phyloP scores from a whole-genome alignment of 2,113 vertebrate species.

The human (Homo sapiens) region DNA sequence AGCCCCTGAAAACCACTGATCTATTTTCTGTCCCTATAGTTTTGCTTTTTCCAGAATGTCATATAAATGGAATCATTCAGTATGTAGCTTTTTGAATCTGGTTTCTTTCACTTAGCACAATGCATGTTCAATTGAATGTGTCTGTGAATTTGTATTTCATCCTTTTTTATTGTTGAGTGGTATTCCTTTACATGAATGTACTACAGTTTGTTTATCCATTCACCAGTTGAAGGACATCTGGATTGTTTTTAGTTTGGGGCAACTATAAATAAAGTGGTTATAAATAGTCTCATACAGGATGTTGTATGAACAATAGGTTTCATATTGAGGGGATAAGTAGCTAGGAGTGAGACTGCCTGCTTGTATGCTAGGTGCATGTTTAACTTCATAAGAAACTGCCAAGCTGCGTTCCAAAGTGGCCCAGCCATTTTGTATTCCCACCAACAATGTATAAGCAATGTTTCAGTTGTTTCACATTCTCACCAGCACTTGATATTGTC shows the following conservation, averaged over 20 bases:
- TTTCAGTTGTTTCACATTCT: not conserved
- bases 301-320: not conserved
- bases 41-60: not conserved
- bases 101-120: not conserved
- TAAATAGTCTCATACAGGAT: not conserved
- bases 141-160: not conserved
- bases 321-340: not conserved
- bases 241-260: not conserved
- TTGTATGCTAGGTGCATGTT: not conserved
- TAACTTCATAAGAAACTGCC: not conserved
- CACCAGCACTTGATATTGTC: not conserved
- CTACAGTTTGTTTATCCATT: not conserved
- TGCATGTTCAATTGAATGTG: not conserved
- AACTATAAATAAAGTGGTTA: not conserved
- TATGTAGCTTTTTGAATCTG: not conserved
- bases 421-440: not conserved
- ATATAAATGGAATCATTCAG: too few species aligned
- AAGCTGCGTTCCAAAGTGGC: not conserved
- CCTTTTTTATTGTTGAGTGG: not conserved
- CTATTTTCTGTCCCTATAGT: not conserved
- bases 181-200: not conserved
- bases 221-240: not conserved
- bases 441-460: not conserved
- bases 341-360: not conserved
- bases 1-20: too few species aligned